These are phyloP conservation scores for Melanotaenia parkinsoni DNA, from an alignment of 2,797 vertebrate genomes.

Conservation along the genomic window DNA sequence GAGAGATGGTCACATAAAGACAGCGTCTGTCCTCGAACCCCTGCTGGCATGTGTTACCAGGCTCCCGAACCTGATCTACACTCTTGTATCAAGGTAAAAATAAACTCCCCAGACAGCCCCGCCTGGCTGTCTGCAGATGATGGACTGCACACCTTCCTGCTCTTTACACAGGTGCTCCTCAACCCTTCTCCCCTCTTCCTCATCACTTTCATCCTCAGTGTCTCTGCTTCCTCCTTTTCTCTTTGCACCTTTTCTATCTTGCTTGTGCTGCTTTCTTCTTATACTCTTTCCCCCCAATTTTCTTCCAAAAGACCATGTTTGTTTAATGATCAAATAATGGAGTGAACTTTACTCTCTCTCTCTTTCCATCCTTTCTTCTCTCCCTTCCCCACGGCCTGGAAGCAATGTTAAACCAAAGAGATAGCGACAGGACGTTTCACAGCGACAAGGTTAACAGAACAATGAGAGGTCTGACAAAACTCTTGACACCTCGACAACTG, in stretches of 20 bases:
- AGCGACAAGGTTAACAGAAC: slow-evolving; percentile 77
- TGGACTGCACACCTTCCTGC: slow-evolving; percentile 71
- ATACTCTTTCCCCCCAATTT: background rate
- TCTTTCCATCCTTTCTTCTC: slow-evolving; percentile 8
- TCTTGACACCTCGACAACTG: slow-evolving; percentile 76
- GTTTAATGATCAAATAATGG: slow-evolving; percentile 58
- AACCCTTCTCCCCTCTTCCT: slow-evolving; percentile 17
- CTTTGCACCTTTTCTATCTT: slow-evolving; percentile 11
- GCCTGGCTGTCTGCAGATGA: slow-evolving; percentile 73
- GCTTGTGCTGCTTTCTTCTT: slow-evolving; percentile 12
- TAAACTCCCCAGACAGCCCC: slow-evolving; percentile 73
- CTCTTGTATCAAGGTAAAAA: slow-evolving; percentile 72
- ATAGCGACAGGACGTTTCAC: slow-evolving; percentile 66
- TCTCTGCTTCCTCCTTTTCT: background rate
- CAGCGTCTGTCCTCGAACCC: slow-evolving; percentile 43
- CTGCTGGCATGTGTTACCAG: slow-evolving; percentile 41
- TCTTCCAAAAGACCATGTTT: slow-evolving; percentile 46
- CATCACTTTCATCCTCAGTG: slow-evolving; percentile 39
- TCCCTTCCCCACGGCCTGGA: slow-evolving; percentile 23
- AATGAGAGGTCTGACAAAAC: slow-evolving; percentile 77
- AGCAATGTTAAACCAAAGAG: slow-evolving; percentile 72
- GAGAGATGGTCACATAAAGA: slow-evolving; percentile 49
- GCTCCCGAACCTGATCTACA: slow-evolving; percentile 42
- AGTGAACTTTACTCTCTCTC: slow-evolving; percentile 18
- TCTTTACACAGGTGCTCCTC: slow-evolving; percentile 63